phyloP scores from a whole-genome alignment of 2,888 invertebrate species.

The Temnothorax ravouxi region DNA sequence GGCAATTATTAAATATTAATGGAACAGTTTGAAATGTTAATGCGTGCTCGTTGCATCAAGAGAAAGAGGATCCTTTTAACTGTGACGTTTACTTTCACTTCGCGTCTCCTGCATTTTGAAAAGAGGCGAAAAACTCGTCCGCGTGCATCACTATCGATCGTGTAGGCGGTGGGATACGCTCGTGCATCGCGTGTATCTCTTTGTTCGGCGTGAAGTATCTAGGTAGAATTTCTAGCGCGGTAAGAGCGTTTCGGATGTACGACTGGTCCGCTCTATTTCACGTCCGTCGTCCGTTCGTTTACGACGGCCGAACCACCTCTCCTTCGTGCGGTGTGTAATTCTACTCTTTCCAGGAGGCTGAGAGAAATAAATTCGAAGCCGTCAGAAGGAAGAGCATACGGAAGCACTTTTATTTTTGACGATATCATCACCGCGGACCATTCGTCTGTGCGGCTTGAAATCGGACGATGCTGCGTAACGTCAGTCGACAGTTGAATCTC shows the following conservation, averaged over 20 bases:
- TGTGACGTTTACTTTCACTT: conserved; percentile 10
- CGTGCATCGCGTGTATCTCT: conserved; percentile 26
- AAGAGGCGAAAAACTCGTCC: conserved; percentile 12
- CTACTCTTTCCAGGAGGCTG: background rate
- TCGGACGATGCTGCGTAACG: background rate
- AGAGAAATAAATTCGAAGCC: conserved; percentile 5
- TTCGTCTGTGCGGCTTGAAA: background rate
- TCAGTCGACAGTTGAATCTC: background rate
- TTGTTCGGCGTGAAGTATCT: conserved; percentile 8
- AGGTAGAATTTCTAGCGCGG: conserved; percentile 34
- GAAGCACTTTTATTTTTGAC: conserved; percentile 24
- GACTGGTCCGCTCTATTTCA: conserved; percentile 43
- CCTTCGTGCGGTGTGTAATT: conserved; percentile 10
- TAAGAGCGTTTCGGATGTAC: conserved; percentile 52
- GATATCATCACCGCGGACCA: background rate
- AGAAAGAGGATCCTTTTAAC: no score
- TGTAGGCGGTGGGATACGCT: background rate
- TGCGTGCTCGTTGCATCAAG: no score
- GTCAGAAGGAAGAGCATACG: background rate
- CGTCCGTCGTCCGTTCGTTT: conserved; percentile 30
- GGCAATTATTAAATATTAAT: background rate
- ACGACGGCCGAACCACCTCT: conserved; percentile 12
- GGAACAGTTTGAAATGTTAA: background rate
- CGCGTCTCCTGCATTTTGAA: background rate
- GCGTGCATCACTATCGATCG: conserved; percentile 26